Percentiles rank a stretch among this genome's conserved stretches.
phyloP scores from a whole-genome alignment of 2,888 invertebrate species.

The Trichacis sp. region DNA sequence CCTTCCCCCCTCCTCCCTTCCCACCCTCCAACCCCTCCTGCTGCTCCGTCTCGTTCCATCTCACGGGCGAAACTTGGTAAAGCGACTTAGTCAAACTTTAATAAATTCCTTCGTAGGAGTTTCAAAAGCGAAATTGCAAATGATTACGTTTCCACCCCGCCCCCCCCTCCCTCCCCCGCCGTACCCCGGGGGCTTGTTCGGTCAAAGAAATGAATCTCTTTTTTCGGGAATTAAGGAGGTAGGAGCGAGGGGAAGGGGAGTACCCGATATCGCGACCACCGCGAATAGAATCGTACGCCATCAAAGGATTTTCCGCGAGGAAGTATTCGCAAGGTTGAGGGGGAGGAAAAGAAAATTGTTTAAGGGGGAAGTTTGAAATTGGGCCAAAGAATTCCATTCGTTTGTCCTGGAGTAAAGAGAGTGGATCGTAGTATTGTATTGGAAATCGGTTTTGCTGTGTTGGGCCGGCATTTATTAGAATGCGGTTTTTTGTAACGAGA shows the following conservation, averaged over 20 bases:
- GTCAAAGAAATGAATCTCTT: conserved; percentile 7
- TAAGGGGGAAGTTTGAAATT: too few species aligned
- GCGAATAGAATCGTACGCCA: not conserved
- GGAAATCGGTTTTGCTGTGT: not conserved
- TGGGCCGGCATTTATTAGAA: conserved; percentile 3
- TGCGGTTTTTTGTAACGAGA: conserved; percentile 1
- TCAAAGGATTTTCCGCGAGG: not conserved
- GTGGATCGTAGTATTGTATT: not conserved
- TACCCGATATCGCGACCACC: conserved; percentile 2
- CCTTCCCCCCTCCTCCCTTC: conserved; percentile 31
- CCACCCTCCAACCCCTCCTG: conserved; percentile 25
- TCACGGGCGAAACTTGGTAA: conserved; percentile 61
- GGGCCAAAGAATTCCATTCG: too few species aligned
- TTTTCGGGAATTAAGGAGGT: not conserved
- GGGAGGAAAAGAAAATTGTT: not conserved
- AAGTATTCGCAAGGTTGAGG: not conserved
- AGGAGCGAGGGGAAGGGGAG: too few species aligned
- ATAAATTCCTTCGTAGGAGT: conserved; percentile 66
- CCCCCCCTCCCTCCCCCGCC: too few species aligned
- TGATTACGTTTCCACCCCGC: conserved; percentile 56
- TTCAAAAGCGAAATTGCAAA: conserved; percentile 61
- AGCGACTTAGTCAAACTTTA: conserved; percentile 67
- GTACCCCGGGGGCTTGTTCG: conserved; percentile 3
- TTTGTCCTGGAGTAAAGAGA: not conserved
- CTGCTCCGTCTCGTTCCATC: conserved; percentile 29